These are phyloP conservation scores for Stenodera caucasica DNA, from an alignment of 2,888 invertebrate species.

Conservation along the genomic window DNA sequence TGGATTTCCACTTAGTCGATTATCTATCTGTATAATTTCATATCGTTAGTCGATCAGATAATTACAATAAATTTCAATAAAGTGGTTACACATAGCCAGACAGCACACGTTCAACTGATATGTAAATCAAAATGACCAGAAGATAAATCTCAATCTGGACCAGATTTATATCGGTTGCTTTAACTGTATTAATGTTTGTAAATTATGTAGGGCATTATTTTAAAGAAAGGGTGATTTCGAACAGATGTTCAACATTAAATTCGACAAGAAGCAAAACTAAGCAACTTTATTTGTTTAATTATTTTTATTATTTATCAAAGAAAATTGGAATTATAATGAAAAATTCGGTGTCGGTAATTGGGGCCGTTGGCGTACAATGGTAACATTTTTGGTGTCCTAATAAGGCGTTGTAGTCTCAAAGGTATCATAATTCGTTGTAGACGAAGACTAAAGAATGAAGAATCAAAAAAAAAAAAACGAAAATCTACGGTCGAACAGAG, in stretches of 20 bases:
- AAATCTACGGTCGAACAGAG: conserved; percentile 20
- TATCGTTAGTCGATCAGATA: neutral
- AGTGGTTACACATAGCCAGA: neutral
- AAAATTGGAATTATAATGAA: neutral
- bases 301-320: no score
- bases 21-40: neutral
- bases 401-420: conserved; percentile 10
- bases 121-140: conserved; percentile 7
- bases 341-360: neutral
- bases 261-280: no score
- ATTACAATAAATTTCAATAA: conserved; percentile 6
- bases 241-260: neutral
- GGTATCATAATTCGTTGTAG: conserved; percentile 14
- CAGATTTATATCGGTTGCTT: conserved; percentile 1
- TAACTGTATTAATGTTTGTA: neutral
- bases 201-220: neutral
- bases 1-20: neutral
- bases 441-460: neutral
- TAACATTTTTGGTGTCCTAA: conserved; percentile 9
- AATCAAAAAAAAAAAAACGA: conserved; percentile 2
- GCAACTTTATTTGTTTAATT: no score
- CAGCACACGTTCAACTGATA: neutral
- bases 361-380: neutral
- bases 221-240: neutral
- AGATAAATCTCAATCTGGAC: conserved; percentile 8